Evolutionary conservation across 2,797 vertebrate genomes (phyloP).

Genomic region (Limosa lapponica): DNA sequence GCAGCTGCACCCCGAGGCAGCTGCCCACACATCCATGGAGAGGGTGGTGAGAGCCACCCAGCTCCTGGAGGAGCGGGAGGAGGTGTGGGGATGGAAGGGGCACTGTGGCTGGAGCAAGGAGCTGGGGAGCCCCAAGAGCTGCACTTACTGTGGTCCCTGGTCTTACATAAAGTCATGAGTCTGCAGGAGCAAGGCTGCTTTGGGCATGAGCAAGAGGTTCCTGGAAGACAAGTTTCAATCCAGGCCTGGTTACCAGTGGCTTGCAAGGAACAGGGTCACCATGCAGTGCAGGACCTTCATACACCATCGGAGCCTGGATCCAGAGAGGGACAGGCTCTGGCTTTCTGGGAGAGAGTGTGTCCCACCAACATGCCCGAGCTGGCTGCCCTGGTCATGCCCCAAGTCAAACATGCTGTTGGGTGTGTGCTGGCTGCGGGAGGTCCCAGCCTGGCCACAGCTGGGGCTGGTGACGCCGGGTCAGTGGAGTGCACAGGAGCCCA

Average conservation of each 20-base stretch:
- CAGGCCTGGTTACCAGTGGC: neutral
- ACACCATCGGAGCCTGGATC: neutral
- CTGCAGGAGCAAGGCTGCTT: neutral
- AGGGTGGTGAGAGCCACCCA: neutral
- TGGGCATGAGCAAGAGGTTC: neutral
- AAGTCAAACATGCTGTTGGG: accelerated
- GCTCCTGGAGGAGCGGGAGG: neutral
- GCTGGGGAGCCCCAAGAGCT: neutral
- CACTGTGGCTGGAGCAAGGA: neutral
- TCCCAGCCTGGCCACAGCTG: neutral
- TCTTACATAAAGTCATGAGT: neutral
- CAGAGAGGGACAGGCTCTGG: neutral
- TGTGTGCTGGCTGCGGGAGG: neutral
- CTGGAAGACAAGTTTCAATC: neutral
- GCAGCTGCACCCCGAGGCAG: neutral
- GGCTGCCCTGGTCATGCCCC: neutral
- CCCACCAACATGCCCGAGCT: accelerated
- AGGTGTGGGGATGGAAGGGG: neutral
- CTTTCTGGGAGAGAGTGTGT: neutral
- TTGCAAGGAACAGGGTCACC: neutral
- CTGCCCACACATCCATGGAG: neutral
- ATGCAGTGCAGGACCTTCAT: neutral
- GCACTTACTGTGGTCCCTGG: neutral
- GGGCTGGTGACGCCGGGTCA: accelerated
- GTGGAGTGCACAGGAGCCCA: accelerated